Evolutionary conservation across 2,113 vertebrate genomes (phyloP).

Genomic region (Labeo catla): DNA sequence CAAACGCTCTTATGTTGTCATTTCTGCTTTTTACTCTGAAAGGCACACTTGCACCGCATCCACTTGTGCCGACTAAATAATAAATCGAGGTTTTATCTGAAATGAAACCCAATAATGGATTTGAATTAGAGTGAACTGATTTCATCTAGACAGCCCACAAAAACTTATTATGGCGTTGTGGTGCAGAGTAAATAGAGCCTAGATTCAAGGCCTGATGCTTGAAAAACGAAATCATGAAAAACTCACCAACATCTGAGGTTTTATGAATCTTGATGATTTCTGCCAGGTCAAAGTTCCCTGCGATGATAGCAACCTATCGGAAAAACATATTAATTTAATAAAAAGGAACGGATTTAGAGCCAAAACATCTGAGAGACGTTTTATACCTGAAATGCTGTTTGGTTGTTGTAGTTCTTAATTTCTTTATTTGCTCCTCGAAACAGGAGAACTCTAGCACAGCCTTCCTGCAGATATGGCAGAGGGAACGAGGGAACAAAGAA

Average conservation of each 20-base stretch:
- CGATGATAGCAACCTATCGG: constrained; percentile 93
- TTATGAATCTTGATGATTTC: constrained; percentile 98
- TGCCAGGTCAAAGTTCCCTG: constrained; percentile 95
- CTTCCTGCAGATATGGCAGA: constrained; percentile 79
- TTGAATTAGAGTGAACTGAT: constrained; percentile 3
- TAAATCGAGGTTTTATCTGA: background rate
- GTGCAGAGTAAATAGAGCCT: background rate
- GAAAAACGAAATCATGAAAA: background rate
- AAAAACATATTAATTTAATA: background rate
- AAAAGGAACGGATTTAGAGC: background rate
- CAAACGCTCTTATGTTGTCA: background rate
- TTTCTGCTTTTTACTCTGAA: constrained; percentile 7
- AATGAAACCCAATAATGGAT: constrained; percentile 1
- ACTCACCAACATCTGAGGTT: constrained; percentile 94
- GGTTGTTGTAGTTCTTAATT: constrained; percentile 97
- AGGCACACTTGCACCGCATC: background rate
- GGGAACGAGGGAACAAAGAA: background rate
- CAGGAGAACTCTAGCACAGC: constrained; percentile 92
- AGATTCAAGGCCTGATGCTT: background rate
- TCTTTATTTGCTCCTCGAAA: constrained; percentile 96
- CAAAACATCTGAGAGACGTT: constrained; percentile 4
- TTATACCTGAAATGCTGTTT: constrained; percentile 93
- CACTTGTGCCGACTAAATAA: background rate
- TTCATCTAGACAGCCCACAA: background rate
- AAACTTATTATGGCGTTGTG: background rate